Base-by-base conservation (phyloP, 2,113 vertebrate genomes). In the Leptobrachium ailaonicum region DNA sequence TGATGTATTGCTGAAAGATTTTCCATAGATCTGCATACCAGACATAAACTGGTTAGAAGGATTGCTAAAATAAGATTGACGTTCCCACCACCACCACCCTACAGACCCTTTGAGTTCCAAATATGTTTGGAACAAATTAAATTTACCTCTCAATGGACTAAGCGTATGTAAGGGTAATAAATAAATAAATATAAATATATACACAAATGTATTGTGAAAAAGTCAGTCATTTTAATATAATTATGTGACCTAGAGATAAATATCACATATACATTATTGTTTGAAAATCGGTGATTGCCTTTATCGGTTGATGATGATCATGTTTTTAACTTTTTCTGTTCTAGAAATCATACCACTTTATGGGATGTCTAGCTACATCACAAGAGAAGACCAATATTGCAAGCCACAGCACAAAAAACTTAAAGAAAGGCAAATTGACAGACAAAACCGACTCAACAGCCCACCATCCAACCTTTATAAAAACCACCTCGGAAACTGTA, bases 361-460 rank as follows among this genome's bases (percentile, higher is more conserved):
- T 1, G 97, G 96, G 67, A 98, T 99, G 96, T 97, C 96, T 20
- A 98, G 93, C 90, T 98, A 94, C 83, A 95, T 97, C 60, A 94
- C 94, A 77, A 90, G 96, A 82, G 97, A 99, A 85, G 97, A 99
- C 73, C 95, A 94, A 74, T 98, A 97, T 91, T 92, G 88, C 87
- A 99, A 99, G 85, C 96, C 96, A 5, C 96, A 95, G 60, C 96
- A 96, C 89, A 99, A 98, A 87, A 99, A 98, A 78, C 94, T 96
- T 84, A 98, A 98, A 82, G 95, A 95, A 80, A 90, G 95, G 85
- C 95, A 95, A 88, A 93, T 96, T 0, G 97, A 98, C 85, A 93
- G 96, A 58, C 97, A 99, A 82, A 99, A 98, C 87, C 93, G 96
- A 8, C 92, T 98, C 41, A 99, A 95, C 82, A 98, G 96, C 56